Percentiles rank a stretch among this genome's conserved stretches.
Evolutionary conservation across 2,113 vertebrate species (phyloP).

Genomic region (Macrotus californicus): DNA sequence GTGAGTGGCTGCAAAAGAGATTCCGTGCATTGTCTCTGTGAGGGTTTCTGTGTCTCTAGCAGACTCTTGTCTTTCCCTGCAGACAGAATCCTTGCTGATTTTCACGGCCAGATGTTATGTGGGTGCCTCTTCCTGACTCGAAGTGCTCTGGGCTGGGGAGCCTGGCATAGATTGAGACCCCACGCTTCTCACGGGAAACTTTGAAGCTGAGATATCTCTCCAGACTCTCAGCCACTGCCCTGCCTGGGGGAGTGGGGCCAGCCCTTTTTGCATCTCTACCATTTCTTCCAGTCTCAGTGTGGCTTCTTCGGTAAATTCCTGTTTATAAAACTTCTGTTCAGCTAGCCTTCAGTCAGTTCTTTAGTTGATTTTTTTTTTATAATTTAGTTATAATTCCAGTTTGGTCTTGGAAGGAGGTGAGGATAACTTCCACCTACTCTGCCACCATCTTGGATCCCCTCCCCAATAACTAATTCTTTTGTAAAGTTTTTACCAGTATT

Average conservation of each 20-base stretch:
- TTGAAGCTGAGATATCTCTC: background rate
- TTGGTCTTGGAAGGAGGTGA: background rate
- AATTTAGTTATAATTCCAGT: background rate
- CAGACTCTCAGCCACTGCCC: background rate
- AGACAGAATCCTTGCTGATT: background rate
- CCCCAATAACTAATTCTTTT: background rate
- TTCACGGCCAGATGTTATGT: background rate
- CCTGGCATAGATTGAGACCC: background rate
- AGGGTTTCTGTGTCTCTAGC: background rate
- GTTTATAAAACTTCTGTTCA: background rate
- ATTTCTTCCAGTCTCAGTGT: background rate
- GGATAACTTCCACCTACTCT: background rate
- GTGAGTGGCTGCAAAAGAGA: background rate
- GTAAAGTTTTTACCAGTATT: background rate
- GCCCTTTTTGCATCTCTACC: background rate
- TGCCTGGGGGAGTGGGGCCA: background rate
- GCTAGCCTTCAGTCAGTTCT: background rate
- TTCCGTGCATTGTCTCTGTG: background rate
- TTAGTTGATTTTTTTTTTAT: background rate
- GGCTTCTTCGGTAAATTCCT: background rate
- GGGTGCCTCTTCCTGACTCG: background rate
- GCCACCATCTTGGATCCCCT: background rate
- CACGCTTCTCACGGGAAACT: background rate
- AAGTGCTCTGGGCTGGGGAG: background rate
- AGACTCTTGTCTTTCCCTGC: background rate